Evolutionary conservation across 2,113 vertebrate species (phyloP).

Genomic region (Cygnus atratus): DNA sequence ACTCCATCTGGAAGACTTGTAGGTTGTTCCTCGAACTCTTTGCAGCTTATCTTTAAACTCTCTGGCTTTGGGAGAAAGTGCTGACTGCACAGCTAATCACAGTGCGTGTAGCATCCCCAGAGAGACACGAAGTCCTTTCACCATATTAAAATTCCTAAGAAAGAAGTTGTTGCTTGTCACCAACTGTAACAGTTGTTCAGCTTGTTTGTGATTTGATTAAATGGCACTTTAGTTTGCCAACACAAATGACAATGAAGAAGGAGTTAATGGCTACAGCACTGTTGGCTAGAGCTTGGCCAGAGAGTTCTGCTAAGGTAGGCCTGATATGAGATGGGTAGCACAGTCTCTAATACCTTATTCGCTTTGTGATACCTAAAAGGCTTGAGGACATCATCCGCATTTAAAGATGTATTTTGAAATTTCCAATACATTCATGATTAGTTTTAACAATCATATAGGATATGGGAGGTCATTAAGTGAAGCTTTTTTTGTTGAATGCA

Average conservation of each 20-base stretch:
- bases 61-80: not conserved
- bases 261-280: not conserved
- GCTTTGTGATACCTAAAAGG: not conserved
- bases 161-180: not conserved
- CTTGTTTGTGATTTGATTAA: not conserved
- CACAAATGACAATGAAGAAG: not conserved
- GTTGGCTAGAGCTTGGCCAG: not conserved
- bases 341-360: not conserved
- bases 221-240: rapidly evolving
- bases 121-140: not conserved
- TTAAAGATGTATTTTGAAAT: not conserved
- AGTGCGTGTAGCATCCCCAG: not conserved
- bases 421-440: not conserved
- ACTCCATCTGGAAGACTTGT: not conserved
- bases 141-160: not conserved
- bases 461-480: not conserved
- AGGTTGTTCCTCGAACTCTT: not conserved
- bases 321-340: not conserved
- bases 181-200: not conserved
- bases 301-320: not conserved
- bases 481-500: not conserved
- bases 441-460: not conserved
- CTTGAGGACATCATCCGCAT: not conserved
- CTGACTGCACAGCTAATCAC: not conserved
- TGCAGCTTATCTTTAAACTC: not conserved